Percentiles rank a stretch among this genome's conserved stretches.
Evolutionary conservation across 2,888 invertebrate species (phyloP).

Genomic region (Cheilosia vulpina): DNA sequence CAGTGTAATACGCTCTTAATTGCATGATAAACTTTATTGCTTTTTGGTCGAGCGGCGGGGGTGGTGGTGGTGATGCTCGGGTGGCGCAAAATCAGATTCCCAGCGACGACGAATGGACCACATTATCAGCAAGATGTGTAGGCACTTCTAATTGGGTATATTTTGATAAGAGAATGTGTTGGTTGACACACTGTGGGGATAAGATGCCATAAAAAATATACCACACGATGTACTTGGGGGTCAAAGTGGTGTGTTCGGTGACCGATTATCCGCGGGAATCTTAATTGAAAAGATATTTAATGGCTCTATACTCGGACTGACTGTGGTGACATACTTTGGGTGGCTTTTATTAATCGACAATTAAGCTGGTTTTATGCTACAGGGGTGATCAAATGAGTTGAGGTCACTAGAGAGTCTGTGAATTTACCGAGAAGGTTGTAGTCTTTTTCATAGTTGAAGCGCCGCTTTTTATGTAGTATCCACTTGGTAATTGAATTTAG

Average conservation of each 20-base stretch:
- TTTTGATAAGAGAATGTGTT: slow-evolving; percentile 17
- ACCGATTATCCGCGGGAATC: slow-evolving; percentile 48
- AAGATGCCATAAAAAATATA: slow-evolving; percentile 9
- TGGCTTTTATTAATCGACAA: neutral
- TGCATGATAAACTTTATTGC: slow-evolving; percentile 84
- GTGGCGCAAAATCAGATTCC: slow-evolving; percentile 14
- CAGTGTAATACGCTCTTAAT: slow-evolving; percentile 84
- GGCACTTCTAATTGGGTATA: too few species aligned
- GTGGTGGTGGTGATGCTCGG: neutral
- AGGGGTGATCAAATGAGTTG: too few species aligned
- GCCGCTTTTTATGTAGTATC: too few species aligned
- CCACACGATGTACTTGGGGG: slow-evolving; percentile 9
- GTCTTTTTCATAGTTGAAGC: too few species aligned
- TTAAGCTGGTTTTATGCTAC: neutral
- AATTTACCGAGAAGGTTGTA: too few species aligned
- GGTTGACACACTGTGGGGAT: neutral
- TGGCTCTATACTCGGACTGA: neutral
- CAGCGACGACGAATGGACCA: slow-evolving; percentile 14
- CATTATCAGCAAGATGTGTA: neutral
- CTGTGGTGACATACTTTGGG: neutral
- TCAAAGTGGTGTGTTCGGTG: slow-evolving; percentile 36
- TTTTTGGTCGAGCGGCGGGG: slow-evolving; percentile 76
- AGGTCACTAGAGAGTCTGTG: too few species aligned
- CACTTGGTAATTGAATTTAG: too few species aligned
- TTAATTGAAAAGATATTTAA: slow-evolving; percentile 5